phyloP scores from a whole-genome alignment of 1,140 invertebrate genomes.

The Cydia strobilella region DNA sequence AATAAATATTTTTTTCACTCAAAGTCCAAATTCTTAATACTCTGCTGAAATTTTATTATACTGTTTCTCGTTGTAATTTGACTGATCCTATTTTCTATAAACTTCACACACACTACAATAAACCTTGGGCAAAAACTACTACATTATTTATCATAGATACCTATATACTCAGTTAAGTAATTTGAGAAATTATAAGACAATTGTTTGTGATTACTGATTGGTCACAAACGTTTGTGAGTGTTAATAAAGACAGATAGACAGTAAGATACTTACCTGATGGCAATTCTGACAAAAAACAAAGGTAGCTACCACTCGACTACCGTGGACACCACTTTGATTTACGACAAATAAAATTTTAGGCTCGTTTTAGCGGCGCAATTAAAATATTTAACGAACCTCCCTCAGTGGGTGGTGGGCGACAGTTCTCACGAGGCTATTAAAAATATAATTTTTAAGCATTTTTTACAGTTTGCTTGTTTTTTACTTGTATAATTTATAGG shows the following conservation, averaged over 20 bases:
- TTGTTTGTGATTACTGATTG: too few relatives aligned
- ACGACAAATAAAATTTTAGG: slow-evolving; percentile 71
- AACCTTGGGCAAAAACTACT: too few relatives aligned
- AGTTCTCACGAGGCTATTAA: slow-evolving; percentile 78
- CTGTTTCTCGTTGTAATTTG: too few relatives aligned
- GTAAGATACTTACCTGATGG: slow-evolving; percentile 12
- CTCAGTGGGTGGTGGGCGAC: slow-evolving; percentile 77
- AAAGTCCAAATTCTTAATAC: too few relatives aligned
- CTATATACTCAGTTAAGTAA: too few relatives aligned
- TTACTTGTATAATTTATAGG: slow-evolving; percentile 55
- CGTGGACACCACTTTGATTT: slow-evolving; percentile 72
- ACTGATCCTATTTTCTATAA: too few relatives aligned
- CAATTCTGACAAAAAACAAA: slow-evolving; percentile 40
- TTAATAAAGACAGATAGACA: slow-evolving; percentile 10
- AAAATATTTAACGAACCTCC: slow-evolving; percentile 73
- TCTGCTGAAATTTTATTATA: too few relatives aligned
- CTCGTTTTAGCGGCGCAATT: slow-evolving; percentile 73
- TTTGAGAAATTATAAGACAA: too few relatives aligned
- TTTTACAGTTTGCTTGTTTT: slow-evolving; percentile 72
- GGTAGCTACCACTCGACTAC: slow-evolving; percentile 51
- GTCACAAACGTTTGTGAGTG: neutral
- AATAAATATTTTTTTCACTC: too few relatives aligned
- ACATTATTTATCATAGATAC: too few relatives aligned
- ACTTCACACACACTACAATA: too few relatives aligned
- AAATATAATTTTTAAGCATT: slow-evolving; percentile 49